Base-by-base conservation (phyloP, 2,888 invertebrate genomes). In the Steromphala cineraria region DNA sequence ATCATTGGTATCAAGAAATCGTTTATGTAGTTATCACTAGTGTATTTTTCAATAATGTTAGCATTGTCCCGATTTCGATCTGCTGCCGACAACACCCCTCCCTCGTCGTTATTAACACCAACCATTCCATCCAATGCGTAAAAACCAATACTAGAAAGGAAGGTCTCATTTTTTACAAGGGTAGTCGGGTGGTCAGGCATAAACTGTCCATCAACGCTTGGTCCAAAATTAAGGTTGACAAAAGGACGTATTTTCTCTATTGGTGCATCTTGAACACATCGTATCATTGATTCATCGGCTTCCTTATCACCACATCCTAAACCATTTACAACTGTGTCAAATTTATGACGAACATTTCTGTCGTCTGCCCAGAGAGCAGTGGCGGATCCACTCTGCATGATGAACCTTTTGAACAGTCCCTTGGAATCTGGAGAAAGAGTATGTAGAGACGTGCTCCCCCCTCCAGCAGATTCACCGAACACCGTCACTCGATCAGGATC, bases 281-380 rank as follows among this genome's bases (percentile, higher is more conserved):
- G 13, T 15, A 62, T 5, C 15, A 13, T 62, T 31, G 3, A 28
- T 15, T 62, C 28, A 15, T 62, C 62, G 10, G 62, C 28, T 1
- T 24, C 24, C 62, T 24, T 62, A 3, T 31, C 10, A 8, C 28
- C 24, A 62, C 62, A 62, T 24, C 28, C 28, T 13, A 62, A 8
- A 0, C 28, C 62, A 15, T 24, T 15, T 1, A 28, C 24, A 62
- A 62, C 24, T 2, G 15, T 21, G 62, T 62, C 28, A 28, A 62
- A 28, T 5, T 62, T 62, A 15, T 62, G 28, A 15, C 62, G 19
- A 13, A 31, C 10, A 21, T 5, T 40, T 15, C 40, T 31, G 56
- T 28, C 46, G 21, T 56, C 46, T 13, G 97, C 98, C 98, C 98
- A 98, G 0, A 98, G 97, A 7, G 97, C 97, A 0, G 97, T 97